These are phyloP conservation scores for Chelonia mydas DNA, from an alignment of 2,797 vertebrate genomes.

Conservation along the genomic window DNA sequence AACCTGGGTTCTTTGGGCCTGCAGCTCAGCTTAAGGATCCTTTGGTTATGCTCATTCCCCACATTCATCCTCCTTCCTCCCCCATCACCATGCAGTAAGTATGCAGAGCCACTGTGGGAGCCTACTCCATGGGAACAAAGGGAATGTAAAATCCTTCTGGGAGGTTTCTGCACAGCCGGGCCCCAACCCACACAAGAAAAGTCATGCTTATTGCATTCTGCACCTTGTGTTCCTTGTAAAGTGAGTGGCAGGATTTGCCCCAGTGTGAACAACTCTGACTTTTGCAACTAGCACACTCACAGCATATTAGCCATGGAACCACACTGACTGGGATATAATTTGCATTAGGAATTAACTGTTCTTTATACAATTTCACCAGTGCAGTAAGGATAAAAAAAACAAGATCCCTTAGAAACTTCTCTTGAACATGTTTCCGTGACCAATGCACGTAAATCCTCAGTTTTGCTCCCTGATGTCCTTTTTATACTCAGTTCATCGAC, in stretches of 20 bases:
- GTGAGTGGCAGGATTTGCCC: not conserved
- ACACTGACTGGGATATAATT: not conserved
- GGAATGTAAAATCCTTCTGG: not conserved
- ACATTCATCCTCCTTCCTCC: not conserved
- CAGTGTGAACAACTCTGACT: not conserved
- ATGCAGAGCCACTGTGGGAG: not conserved
- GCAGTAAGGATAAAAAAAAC: not conserved
- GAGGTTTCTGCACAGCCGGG: too few relatives aligned
- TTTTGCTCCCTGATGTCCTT: not conserved
- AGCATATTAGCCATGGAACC: not conserved
- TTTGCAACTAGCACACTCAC: not conserved
- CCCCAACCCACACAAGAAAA: not conserved
- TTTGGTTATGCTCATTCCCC: not conserved
- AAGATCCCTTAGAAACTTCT: not conserved
- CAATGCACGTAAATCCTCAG: not conserved
- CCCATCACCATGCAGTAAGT: not conserved
- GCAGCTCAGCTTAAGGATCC: not conserved
- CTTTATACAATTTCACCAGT: conserved; percentile 16
- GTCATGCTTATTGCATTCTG: not conserved
- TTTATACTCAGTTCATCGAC: conserved; percentile 2
- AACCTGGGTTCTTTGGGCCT: not conserved
- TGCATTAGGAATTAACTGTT: not conserved
- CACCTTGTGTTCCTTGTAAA: not conserved
- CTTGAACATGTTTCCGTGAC: not conserved
- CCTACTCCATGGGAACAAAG: not conserved